Evolutionary conservation across 2,888 invertebrate species (phyloP).

Genomic region (Diabrotica balteata): DNA sequence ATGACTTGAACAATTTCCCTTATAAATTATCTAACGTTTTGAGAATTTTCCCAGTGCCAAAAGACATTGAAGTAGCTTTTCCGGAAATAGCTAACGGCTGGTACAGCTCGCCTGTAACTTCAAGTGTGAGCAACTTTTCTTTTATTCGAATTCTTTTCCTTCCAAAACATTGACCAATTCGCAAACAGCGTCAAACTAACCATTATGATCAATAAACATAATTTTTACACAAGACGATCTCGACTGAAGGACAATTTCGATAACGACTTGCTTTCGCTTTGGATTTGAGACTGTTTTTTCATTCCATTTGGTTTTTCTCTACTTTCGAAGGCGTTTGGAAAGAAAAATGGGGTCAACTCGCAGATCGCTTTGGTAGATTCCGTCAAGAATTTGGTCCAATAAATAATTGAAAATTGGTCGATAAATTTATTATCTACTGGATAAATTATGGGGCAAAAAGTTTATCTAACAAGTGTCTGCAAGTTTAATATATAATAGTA

Average conservation of each 20-base stretch:
- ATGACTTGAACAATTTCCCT: no score
- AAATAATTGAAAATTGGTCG: conserved; percentile 25
- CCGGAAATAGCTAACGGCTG: conserved; percentile 48
- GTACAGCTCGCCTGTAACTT: conserved; percentile 42
- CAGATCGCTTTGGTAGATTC: conserved; percentile 17
- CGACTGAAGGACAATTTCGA: conserved; percentile 31
- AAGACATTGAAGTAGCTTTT: conserved; percentile 30
- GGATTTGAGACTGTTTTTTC: conserved; percentile 32
- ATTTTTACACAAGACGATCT: conserved; percentile 42
- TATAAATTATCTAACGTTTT: conserved; percentile 7
- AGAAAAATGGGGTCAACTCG: conserved; percentile 28
- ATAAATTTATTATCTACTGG: conserved; percentile 6
- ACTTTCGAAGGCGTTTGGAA: conserved; percentile 23
- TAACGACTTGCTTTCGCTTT: conserved; percentile 33
- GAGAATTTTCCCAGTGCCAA: conserved; percentile 1
- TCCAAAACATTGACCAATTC: conserved; percentile 59
- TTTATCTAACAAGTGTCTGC: conserved; percentile 3
- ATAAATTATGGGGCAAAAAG: conserved; percentile 3
- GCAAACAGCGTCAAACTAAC: conserved; percentile 56
- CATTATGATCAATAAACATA: conserved; percentile 57
- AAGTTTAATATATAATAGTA: background rate
- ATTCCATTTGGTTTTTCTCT: conserved; percentile 32
- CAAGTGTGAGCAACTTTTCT: conserved; percentile 49
- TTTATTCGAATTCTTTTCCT: conserved; percentile 58
- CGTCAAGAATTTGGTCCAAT: conserved; percentile 19